Evolutionary conservation across 2,113 vertebrate genomes (phyloP).

Genomic region (Malurus melanocephalus): DNA sequence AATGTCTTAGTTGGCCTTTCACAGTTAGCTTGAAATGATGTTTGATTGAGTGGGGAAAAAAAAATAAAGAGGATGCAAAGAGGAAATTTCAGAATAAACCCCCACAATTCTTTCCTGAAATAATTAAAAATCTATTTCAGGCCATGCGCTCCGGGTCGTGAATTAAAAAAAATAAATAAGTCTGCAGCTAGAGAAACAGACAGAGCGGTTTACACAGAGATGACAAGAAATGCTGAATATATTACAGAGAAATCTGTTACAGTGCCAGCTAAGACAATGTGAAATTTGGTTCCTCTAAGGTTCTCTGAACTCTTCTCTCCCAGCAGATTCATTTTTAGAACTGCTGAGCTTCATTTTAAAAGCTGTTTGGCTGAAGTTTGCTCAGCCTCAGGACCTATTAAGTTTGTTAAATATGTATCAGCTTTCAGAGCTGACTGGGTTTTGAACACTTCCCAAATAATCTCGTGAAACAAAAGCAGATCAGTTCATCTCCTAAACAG

Average conservation of each 20-base stretch:
- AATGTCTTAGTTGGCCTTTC: conserved; percentile 50
- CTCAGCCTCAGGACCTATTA: conserved; percentile 25
- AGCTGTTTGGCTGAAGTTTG: conserved; percentile 12
- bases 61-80: background rate
- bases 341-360: conserved; percentile 44
- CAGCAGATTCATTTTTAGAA: conserved; percentile 48
- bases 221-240: conserved; percentile 48
- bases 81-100: conserved; percentile 13
- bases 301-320: conserved; percentile 58
- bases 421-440: conserved; percentile 12
- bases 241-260: conserved; percentile 55
- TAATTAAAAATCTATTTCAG: conserved; percentile 49
- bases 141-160: conserved; percentile 9
- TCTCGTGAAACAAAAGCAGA: conserved; percentile 19
- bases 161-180: conserved; percentile 52
- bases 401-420: conserved; percentile 29
- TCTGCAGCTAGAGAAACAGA: conserved; percentile 13
- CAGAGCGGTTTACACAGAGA: conserved; percentile 22
- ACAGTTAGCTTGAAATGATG: conserved; percentile 24
- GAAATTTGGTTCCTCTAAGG: conserved; percentile 51
- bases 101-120: background rate
- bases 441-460: conserved; percentile 16
- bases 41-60: background rate
- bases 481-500: background rate
- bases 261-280: conserved; percentile 60